phyloP scores from a whole-genome alignment of 92 coral and sea anemone species.

The Nematostella vectensis region DNA sequence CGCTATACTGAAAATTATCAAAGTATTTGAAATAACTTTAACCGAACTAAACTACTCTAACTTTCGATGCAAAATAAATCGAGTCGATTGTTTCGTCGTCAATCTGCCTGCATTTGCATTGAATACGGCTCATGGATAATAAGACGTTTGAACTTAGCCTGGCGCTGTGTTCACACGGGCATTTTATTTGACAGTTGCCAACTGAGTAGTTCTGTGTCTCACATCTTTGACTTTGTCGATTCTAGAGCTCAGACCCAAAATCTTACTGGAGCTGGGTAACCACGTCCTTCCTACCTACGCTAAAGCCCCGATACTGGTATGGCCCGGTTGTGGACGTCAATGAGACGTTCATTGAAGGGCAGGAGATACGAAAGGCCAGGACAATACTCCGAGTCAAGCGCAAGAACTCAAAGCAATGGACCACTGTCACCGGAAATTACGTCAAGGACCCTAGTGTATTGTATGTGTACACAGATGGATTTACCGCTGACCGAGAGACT shows the following conservation, averaged over 20 bases:
- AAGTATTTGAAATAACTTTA: too few relatives aligned
- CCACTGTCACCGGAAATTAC: constrained; percentile 20
- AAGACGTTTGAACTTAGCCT: too few relatives aligned
- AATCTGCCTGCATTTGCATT: too few relatives aligned
- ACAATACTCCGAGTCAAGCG: constrained; percentile 27
- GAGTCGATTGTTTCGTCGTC: too few relatives aligned
- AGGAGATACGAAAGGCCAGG: constrained; percentile 29
- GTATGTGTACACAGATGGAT: constrained; percentile 35
- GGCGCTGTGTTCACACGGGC: too few relatives aligned
- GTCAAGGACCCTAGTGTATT: constrained; percentile 27
- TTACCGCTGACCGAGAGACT: constrained; percentile 83
- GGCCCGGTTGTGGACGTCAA: constrained; percentile 65
- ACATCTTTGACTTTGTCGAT: too few relatives aligned
- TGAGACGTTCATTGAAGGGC: constrained; percentile 14
- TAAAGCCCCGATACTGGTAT: constrained; percentile 82
- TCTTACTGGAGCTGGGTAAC: constrained; percentile 69
- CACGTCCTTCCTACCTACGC: constrained; percentile 49
- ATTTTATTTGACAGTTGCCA: too few relatives aligned
- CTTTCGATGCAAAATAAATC: too few relatives aligned
- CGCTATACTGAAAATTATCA: too few relatives aligned
- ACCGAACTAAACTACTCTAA: too few relatives aligned
- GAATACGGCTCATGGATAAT: too few relatives aligned
- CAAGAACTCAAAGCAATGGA: constrained; percentile 1
- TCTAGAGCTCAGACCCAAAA: constrained; percentile 37
- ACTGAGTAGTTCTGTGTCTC: too few relatives aligned